Conservation (phyloP, 2,888 invertebrate genomes). For the Aricia artaxerxes region DNA sequence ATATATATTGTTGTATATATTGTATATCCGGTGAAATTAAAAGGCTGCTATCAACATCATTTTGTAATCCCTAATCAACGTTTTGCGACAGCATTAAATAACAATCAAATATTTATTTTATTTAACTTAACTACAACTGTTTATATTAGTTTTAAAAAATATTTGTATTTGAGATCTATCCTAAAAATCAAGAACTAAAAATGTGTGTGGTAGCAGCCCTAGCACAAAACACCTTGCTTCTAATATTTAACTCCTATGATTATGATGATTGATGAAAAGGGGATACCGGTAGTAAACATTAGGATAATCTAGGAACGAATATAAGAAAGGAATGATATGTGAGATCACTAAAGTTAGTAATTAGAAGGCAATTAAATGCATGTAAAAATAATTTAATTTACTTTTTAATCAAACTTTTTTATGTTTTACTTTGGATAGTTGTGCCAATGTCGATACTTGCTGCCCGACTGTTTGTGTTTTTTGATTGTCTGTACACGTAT, state of each 20-base stretch:
- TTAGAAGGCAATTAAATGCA: background rate
- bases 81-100: background rate
- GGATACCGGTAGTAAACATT: slow-evolving; percentile 3
- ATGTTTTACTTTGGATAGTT: background rate
- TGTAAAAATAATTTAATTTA: background rate
- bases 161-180: background rate
- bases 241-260: background rate
- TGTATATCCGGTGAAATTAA: background rate
- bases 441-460: background rate
- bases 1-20: slow-evolving; percentile 17
- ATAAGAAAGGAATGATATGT: background rate
- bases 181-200: background rate
- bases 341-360: background rate
- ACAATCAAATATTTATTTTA: background rate
- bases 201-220: background rate
- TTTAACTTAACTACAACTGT: background rate
- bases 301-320: background rate
- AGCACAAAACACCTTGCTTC: slow-evolving; percentile 2
- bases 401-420: background rate
- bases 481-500: background rate
- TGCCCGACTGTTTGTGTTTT: background rate
- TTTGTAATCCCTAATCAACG: background rate
- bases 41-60: slow-evolving; percentile 1
- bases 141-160: background rate
- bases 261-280: background rate